Percentiles rank a stretch among this genome's conserved stretches.
These are phyloP conservation scores for Lucinisca nassula DNA, from an alignment of 2,888 invertebrate species.

Conservation along the genomic window DNA sequence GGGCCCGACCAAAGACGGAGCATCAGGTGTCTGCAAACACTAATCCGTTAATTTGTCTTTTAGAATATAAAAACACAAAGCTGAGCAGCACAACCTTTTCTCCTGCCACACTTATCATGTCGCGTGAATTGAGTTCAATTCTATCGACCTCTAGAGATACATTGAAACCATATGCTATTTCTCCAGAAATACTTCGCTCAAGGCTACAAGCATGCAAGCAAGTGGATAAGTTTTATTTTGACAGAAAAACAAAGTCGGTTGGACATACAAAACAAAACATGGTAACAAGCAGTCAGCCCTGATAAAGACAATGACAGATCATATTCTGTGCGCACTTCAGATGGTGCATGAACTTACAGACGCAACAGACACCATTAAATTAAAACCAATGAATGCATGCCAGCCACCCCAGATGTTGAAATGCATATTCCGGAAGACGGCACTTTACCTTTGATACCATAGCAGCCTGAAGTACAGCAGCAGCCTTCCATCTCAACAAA, in stretches of 20 bases:
- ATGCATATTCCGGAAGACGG: background rate
- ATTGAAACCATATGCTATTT: background rate
- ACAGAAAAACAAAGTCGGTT: background rate
- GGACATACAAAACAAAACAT: background rate
- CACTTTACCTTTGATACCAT: background rate
- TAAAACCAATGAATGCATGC: background rate
- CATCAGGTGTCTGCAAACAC: background rate
- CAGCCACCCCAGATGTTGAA: background rate
- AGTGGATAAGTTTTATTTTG: background rate
- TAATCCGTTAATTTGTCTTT: background rate
- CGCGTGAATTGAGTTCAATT: background rate
- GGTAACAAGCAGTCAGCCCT: conserved; percentile 7
- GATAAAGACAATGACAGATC: conserved; percentile 2
- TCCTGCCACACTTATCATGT: background rate
- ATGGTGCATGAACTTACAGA: background rate
- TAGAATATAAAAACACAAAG: background rate
- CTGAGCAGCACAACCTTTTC: background rate
- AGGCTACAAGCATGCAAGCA: background rate
- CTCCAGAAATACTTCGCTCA: background rate
- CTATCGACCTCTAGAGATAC: background rate
- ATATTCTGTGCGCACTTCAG: background rate
- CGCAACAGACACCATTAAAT: background rate
- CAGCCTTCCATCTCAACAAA: background rate
- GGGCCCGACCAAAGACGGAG: too few relatives aligned
- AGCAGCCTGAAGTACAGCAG: background rate